Percentiles rank a stretch among this genome's conserved stretches.
Evolutionary conservation across 1,140 invertebrate species (phyloP).

Genomic region (Plectrocnemia conspersa): DNA sequence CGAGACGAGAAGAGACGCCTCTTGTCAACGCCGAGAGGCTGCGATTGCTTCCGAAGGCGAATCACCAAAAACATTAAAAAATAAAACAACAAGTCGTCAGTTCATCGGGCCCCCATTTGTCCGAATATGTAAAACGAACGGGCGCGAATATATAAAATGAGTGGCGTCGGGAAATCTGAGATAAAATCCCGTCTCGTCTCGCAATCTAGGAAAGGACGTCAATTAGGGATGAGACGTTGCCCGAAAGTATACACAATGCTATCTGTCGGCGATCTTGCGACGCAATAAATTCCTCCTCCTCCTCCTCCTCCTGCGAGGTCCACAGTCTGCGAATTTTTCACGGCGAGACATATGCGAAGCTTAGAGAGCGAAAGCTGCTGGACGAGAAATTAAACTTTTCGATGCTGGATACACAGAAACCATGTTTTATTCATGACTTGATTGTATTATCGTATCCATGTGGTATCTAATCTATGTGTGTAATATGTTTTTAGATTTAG

Average conservation of each 20-base stretch:
- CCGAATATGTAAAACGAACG: no score
- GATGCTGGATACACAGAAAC: no score
- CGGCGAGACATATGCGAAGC: conserved; percentile 1
- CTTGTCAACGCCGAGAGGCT: not conserved
- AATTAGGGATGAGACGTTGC: conserved; percentile 10
- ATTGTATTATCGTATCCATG: no score
- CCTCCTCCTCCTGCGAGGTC: conserved; percentile 7
- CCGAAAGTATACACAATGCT: conserved; percentile 2
- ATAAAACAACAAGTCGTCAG: no score
- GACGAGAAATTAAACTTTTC: no score
- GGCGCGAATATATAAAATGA: no score
- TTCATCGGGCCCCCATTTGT: no score
- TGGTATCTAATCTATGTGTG: no score
- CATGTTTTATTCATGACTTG: no score
- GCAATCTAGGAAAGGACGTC: conserved; percentile 2
- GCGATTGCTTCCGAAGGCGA: conserved; percentile 6
- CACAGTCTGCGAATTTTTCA: conserved; percentile 11
- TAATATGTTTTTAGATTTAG: no score
- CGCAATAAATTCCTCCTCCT: conserved; percentile 11
- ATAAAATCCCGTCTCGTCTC: no score
- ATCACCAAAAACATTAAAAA: not conserved
- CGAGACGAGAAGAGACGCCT: not conserved
- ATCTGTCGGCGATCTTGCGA: conserved; percentile 6
- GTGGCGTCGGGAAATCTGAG: no score
- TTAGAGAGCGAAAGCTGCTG: conserved; percentile 6